Conservation (phyloP, 2,888 invertebrate species). For the Cerastoderma edule region DNA sequence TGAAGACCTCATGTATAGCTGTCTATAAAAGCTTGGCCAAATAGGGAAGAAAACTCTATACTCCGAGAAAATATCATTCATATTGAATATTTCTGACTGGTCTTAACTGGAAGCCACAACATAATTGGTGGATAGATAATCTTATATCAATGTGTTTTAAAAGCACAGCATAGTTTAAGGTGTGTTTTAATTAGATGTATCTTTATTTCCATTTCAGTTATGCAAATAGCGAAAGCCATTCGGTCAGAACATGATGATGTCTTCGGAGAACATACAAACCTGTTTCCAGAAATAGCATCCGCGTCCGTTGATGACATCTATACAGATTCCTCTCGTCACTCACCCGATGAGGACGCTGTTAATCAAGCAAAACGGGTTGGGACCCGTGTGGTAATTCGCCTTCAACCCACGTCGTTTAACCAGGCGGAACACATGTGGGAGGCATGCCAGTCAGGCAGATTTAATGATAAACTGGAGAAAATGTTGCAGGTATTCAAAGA, state of each 20-base stretch:
- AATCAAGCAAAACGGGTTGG: background rate
- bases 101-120: background rate
- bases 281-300: background rate
- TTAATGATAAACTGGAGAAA: background rate
- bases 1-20: too few relatives aligned
- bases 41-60: too few relatives aligned
- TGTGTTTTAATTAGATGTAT: background rate
- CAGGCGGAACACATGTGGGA: conserved; percentile 19
- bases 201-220: background rate
- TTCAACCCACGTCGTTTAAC: conserved; percentile 4
- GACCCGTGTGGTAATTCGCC: background rate
- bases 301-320: background rate
- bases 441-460: conserved; percentile 3
- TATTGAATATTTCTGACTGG: too few relatives aligned
- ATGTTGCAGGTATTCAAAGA: background rate
- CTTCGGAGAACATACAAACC: background rate
- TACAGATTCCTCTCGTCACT: background rate
- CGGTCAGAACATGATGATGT: background rate
- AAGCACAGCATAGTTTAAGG: background rate
- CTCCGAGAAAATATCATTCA: background rate
- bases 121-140: background rate
- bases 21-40: too few relatives aligned
- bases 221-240: background rate
- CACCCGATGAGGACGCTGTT: background rate
- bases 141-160: background rate